Evolutionary conservation across 2,888 invertebrate species (phyloP).

Genomic region (Drosophila ustulata): DNA sequence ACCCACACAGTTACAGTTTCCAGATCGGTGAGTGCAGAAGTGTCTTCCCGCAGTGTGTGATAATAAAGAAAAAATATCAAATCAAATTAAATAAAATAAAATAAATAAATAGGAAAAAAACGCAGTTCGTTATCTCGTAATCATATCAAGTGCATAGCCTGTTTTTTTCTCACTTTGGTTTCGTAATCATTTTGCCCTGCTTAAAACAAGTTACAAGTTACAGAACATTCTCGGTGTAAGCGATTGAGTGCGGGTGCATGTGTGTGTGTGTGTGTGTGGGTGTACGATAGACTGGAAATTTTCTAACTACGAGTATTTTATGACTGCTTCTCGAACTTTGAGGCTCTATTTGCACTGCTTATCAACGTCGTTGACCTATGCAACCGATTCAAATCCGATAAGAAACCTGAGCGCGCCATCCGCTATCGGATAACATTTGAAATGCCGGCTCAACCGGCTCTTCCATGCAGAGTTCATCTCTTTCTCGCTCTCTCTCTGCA

Average conservation of each 20-base stretch:
- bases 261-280: slow-evolving; percentile 27
- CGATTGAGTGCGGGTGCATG: slow-evolving; percentile 3
- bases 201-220: slow-evolving; percentile 29
- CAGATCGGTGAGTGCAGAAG: slow-evolving; percentile 73
- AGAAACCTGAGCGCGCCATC: slow-evolving; percentile 30
- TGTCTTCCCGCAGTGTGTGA: slow-evolving; percentile 44
- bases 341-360: slow-evolving; percentile 14
- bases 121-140: slow-evolving; percentile 40
- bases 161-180: slow-evolving; percentile 40
- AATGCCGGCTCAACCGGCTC: slow-evolving; percentile 52
- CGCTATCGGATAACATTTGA: slow-evolving; percentile 46
- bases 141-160: slow-evolving; percentile 41
- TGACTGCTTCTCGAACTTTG: slow-evolving; percentile 34
- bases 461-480: neutral
- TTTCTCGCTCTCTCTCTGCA: neutral
- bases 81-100: slow-evolving; percentile 23
- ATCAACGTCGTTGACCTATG: slow-evolving; percentile 64
- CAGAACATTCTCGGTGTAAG: slow-evolving; percentile 24
- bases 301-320: slow-evolving; percentile 28
- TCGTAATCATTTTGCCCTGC: slow-evolving; percentile 51
- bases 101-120: slow-evolving; percentile 3
- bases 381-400: slow-evolving; percentile 47
- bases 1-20: slow-evolving; percentile 60
- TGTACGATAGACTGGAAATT: slow-evolving; percentile 24
- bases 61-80: slow-evolving; percentile 18